Percentiles rank a stretch among this genome's conserved stretches.
Evolutionary conservation across 1,140 invertebrate species (phyloP).

Genomic region (Euura lappo): DNA sequence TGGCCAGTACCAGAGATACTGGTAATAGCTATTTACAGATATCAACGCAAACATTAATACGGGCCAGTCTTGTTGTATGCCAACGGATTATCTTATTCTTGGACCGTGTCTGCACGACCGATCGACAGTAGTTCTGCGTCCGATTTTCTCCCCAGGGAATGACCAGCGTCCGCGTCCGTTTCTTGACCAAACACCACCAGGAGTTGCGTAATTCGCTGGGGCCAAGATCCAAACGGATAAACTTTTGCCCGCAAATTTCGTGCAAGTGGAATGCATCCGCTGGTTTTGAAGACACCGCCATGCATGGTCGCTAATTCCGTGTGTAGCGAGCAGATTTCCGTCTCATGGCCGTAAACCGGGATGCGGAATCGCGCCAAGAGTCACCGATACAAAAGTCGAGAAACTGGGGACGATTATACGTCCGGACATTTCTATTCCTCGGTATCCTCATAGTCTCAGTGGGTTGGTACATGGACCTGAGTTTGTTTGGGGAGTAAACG

Average conservation of each 20-base stretch:
- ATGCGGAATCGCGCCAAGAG: constrained; percentile 19
- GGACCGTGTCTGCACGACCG: constrained; percentile 19
- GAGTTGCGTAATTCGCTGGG: background rate
- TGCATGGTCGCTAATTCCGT: constrained; percentile 14
- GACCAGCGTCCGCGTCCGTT: constrained; percentile 13
- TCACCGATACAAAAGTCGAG: constrained; percentile 31
- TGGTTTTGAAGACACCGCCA: background rate
- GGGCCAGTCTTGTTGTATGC: constrained; percentile 44
- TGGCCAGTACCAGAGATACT: constrained; percentile 29
- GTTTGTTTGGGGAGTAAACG: constrained; percentile 62
- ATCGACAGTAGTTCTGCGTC: background rate
- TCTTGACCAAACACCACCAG: constrained; percentile 20
- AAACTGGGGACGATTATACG: constrained; percentile 28
- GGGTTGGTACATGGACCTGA: constrained; percentile 33
- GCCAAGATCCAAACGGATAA: background rate
- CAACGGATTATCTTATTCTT: constrained; percentile 58
- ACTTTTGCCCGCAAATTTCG: background rate
- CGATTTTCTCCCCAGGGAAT: constrained; percentile 20
- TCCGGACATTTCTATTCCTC: constrained; percentile 38
- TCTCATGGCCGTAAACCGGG: constrained; percentile 28
- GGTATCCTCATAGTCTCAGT: too few species aligned
- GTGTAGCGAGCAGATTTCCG: constrained; percentile 14
- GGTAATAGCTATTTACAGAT: constrained; percentile 56
- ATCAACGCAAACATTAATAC: constrained; percentile 59
- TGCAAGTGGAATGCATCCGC: too few species aligned